These are phyloP conservation scores for Silurus asotus DNA, from an alignment of 2,113 vertebrate species.

Conservation along the genomic window DNA sequence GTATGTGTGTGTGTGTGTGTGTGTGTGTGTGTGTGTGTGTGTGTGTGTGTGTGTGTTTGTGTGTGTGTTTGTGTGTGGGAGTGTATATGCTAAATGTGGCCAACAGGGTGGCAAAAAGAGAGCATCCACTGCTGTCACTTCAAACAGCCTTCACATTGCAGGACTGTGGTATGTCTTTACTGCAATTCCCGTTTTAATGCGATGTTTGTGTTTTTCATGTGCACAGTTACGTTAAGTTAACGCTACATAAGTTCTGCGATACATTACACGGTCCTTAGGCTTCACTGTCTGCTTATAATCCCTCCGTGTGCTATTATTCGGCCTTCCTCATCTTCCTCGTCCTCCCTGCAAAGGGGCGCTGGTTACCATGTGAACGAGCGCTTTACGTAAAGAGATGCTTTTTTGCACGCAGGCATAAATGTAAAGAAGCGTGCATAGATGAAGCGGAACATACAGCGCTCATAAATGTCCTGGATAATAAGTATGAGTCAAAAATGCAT, in stretches of 20 bases:
- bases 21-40: conserved; percentile 30
- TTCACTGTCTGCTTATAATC: conserved; percentile 17
- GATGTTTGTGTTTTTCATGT: background rate
- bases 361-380: conserved; percentile 62
- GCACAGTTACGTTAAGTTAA: background rate
- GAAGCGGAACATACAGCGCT: background rate
- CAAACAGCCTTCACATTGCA: conserved; percentile 41
- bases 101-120: conserved; percentile 41
- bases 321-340: conserved; percentile 29
- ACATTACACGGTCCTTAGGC: background rate
- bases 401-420: conserved; percentile 28
- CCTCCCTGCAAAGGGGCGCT: conserved; percentile 18
- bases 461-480: background rate
- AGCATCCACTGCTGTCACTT: conserved; percentile 51
- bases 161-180: conserved; percentile 10
- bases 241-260: background rate
- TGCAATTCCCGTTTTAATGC: conserved; percentile 27
- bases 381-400: conserved; percentile 40
- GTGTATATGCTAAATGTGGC: conserved; percentile 33
- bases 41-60: conserved; percentile 3
- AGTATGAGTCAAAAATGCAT: conserved; percentile 27
- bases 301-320: conserved; percentile 27
- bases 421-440: conserved; percentile 2
- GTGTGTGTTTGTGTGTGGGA: conserved; percentile 1
- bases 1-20: conserved; percentile 19